Percentiles rank a stretch among this genome's conserved stretches.
Evolutionary conservation across 2,113 vertebrate species (phyloP).

Genomic region (Oryzias melastigma): DNA sequence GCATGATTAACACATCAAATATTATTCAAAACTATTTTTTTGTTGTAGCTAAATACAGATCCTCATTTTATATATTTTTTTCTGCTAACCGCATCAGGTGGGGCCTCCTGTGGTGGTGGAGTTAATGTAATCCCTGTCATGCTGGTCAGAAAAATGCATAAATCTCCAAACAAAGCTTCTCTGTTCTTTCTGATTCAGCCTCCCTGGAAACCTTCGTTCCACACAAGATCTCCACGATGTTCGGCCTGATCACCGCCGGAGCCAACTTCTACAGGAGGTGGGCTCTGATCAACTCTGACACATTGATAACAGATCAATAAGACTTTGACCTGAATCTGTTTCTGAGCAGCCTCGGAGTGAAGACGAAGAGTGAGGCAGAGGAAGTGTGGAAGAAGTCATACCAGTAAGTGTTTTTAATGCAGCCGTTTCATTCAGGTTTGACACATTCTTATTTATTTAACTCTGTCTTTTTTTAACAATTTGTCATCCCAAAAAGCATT

Average conservation of each 20-base stretch:
- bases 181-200: conserved; percentile 53
- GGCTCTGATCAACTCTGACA: neutral
- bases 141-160: conserved; percentile 22
- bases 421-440: too few species aligned
- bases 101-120: neutral
- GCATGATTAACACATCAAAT: too few species aligned
- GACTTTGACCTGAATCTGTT: neutral
- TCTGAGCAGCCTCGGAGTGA: conserved; percentile 65
- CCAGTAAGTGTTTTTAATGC: conserved; percentile 55
- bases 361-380: conserved; percentile 67
- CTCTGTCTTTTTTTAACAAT: too few species aligned
- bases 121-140: conserved; percentile 49
- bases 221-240: conserved; percentile 60
- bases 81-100: too few species aligned
- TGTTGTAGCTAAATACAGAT: too few species aligned
- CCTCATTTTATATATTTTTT: too few species aligned
- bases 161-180: neutral
- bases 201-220: conserved; percentile 60
- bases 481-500: too few species aligned
- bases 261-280: conserved; percentile 64
- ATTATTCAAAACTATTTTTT: too few species aligned
- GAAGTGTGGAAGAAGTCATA: conserved; percentile 63
- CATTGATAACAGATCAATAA: neutral
- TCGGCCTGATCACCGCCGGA: conserved; percentile 64
- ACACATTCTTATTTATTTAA: too few species aligned